Evolutionary conservation across 2,888 invertebrate species (phyloP), one percentile per base, ranked within the genome.

Genomic region (Melinopterus prodromus): DNA sequence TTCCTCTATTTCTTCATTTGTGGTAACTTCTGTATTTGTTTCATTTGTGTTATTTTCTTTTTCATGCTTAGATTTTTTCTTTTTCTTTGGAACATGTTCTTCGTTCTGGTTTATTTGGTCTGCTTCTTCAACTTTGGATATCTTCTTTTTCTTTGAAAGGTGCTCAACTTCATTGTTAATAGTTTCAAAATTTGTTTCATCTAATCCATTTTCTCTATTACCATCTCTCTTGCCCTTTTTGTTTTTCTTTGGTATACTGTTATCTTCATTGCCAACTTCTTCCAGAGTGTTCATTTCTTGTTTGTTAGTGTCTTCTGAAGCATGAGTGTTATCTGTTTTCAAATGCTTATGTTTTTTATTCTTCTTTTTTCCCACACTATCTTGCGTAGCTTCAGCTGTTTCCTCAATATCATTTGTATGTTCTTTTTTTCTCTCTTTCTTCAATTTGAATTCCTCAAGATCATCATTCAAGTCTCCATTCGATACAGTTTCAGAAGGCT

Each of bases 321-420:
- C 78, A 79, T 75, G 74, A 69, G 71, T 79, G 16, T 71, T 6
- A 12, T 36, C 16, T 5, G 9, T 15, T 15, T 74, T 70, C 26
- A 81, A 74, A 78, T 70, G 77, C 70, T 53, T 79, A 81, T 70
- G 69, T 79, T 74, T 80, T 81, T 38, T 80, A 82, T 75, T 84
- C 81, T 72, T 85, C 81, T 86, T 75, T 81, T 84, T 79, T 82
- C 84, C 78, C 82, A 36, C 35, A 37, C 16, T 53, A 26, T 70
- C 70, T 76, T 81, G 69, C 79, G 75, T 75, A 53, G 37, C 75
- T 77, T 71, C 76, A 71, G 69, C 69, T 76, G 76, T 70, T 75
- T 72, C 78, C 70, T 76, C 70, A 78, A 16, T 35, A 72, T 76
- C 70, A 15, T 77, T 26, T 26, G 26, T 3, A 26, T 26, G 26